Evolutionary conservation across 2,888 invertebrate genomes (phyloP), one percentile per base, ranked within the genome.

Genomic region (Xanthostigma xanthostigma): DNA sequence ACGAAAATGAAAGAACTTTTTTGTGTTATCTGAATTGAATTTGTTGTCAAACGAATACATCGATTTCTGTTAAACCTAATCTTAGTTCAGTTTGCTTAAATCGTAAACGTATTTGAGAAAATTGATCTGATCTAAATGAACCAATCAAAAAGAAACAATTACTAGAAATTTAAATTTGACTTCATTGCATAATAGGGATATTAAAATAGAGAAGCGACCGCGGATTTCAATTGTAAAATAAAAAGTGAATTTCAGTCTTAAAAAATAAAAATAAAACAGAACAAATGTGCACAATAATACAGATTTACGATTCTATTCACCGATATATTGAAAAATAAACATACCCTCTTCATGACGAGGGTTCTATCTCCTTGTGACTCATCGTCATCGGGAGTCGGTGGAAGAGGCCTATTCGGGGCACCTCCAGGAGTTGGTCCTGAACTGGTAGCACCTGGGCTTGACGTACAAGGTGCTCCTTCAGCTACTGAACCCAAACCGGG

Each of bases 351-450:
- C 77, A 91, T 84, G 63, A 93, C 91, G 67, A 94, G 79, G 50
- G 93, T 94, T 62, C 89, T 79, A 67, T 92, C 92, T 49, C 85
- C 83, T 59, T 69, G 69, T 53, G 73, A 72, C 60, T 75, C 76
- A 66, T 90, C 89, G 63, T 94, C 93, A 65, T 92, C 93, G 39
- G 94, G 94, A 46, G 94, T 94, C 45, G 94, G 94, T 49, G 94
- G 94, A 61, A 94, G 74, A 46, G 94, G 94, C 57, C 93, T 78
- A 64, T 92, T 93, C 52, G 93, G 93, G 57, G 91, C 86, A 48
- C 84, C 82, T 50, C 83, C 81, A 56, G 72, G 68, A 53, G 66
- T 68, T 45, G 62, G 62, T 50, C 56, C 64, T 4, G 61, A 57
- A 48, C 62, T 60, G 1, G 66, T 62, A n/a, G 66, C 62, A 45